Evolutionary conservation across 2,888 invertebrate genomes (phyloP).

Genomic region (Rotaria socialis): DNA sequence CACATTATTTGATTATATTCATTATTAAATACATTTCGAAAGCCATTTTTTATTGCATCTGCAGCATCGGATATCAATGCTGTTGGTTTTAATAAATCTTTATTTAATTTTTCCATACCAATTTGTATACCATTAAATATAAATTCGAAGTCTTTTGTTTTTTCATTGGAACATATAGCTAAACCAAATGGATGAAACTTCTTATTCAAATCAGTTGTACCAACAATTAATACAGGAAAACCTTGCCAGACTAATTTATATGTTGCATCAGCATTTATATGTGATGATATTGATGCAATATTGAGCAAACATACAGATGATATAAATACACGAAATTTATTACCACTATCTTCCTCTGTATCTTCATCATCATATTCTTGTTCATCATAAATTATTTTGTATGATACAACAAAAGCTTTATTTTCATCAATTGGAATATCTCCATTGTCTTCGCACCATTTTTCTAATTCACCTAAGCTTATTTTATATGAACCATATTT

Average conservation of each 20-base stretch:
- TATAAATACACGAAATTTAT: constrained; percentile 13
- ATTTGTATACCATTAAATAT: constrained; percentile 37
- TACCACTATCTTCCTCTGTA: background rate
- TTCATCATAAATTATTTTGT: background rate
- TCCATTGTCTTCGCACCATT: background rate
- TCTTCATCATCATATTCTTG: background rate
- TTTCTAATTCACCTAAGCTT: background rate
- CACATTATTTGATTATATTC: constrained; percentile 38
- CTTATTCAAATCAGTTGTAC: constrained; percentile 36
- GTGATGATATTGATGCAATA: background rate
- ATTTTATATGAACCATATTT: background rate
- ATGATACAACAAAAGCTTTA: background rate
- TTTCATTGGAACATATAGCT: constrained; percentile 38
- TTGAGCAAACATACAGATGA: background rate
- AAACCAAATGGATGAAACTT: constrained; percentile 40
- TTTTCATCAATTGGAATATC: background rate
- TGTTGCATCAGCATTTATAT: constrained; percentile 38
- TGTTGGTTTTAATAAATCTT: constrained; percentile 31
- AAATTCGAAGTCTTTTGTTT: constrained; percentile 34
- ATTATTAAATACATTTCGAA: constrained; percentile 35
- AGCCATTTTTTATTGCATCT: constrained; percentile 37
- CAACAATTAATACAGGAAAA: constrained; percentile 35
- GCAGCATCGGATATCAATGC: constrained; percentile 39
- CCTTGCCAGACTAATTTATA: constrained; percentile 34
- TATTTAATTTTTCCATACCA: constrained; percentile 29